Percentiles rank a stretch among this genome's conserved stretches.
Evolutionary conservation across 2,113 vertebrate genomes (phyloP).

Genomic region (Cnemophilus loriae): DNA sequence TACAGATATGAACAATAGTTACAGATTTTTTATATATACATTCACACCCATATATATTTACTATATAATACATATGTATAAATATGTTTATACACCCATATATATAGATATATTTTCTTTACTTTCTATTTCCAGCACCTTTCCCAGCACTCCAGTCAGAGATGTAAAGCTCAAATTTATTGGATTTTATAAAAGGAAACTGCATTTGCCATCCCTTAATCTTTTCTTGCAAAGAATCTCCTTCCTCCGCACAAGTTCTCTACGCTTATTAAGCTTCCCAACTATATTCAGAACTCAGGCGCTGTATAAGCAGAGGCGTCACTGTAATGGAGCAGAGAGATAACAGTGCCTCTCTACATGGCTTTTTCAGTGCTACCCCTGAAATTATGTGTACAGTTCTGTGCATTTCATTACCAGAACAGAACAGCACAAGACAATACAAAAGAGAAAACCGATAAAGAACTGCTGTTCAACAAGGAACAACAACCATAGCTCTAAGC

Average conservation of each 20-base stretch:
- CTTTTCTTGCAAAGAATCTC: conserved; percentile 4
- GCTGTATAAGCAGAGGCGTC: background rate
- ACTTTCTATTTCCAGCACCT: background rate
- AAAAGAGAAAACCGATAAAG: conserved; percentile 11
- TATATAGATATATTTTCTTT: background rate
- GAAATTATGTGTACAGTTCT: background rate
- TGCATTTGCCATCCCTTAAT: conserved; percentile 41
- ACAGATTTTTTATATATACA: rapidly evolving
- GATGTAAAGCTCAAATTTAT: background rate
- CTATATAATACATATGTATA: background rate
- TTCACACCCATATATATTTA: background rate
- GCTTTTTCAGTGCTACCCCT: background rate
- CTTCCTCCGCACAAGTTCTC: background rate
- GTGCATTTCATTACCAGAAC: background rate
- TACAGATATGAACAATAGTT: background rate
- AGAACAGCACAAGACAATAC: background rate
- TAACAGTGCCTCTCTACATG: background rate
- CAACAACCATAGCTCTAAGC: background rate
- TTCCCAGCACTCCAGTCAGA: background rate
- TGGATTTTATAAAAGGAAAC: conserved; percentile 13
- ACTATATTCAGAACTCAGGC: background rate
- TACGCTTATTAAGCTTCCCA: conserved; percentile 29
- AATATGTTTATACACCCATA: background rate
- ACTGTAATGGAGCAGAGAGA: conserved; percentile 29
- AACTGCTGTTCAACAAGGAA: background rate